Evolutionary conservation across 2,888 invertebrate species (phyloP), one percentile per base, ranked within the genome.

Genomic region (Acronicta psi): DNA sequence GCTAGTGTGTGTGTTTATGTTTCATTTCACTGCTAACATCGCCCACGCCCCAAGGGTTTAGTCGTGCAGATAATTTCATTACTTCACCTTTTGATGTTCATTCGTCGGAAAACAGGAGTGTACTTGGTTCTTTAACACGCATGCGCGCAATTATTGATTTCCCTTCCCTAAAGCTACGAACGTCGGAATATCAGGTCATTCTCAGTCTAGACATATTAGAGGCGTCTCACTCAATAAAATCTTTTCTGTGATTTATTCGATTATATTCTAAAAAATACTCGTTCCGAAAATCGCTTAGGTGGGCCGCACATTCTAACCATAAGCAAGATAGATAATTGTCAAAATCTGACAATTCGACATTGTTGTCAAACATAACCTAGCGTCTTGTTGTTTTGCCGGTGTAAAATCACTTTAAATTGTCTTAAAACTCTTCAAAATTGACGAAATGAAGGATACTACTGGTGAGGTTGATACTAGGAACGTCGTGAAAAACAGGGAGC

Each of bases 401-500:
- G 36, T 36, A 14, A 2, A 23, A 13, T 49, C 37, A 10, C 13
- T 31, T 6, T 13, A 17, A 18, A 7, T 44, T 55, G 40, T 18
- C 43, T 2, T 0, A 5, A 42, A 40, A 34, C 37, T 49, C 10
- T 17, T 11, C 20, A 41, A 55, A 69, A 73, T 40, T 69, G 17
- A 43, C 17, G 83, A 84, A 78, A 94, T 93, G 94, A 93, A 90
- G 73, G 93, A 93, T 80, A 85, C 76, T 31, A 82, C 70, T n/a
- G 81, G 80, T 25, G 92, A 92, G n/a, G 77, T 96, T 7, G 97
- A 97, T 82, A 95, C 96, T 0, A 96, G 95, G 83, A 98, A 98
- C 87, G 95, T 98, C 50, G 96, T 98, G 6, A 98, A 98, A 90
- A 98, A 97, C 85, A 95, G 98, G 58, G 99, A 99, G 84, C 93